Percentiles rank a stretch among this genome's conserved stretches.
These are phyloP conservation scores for Rhinogobius similis DNA, from an alignment of 2,113 vertebrate genomes.

Conservation along the genomic window DNA sequence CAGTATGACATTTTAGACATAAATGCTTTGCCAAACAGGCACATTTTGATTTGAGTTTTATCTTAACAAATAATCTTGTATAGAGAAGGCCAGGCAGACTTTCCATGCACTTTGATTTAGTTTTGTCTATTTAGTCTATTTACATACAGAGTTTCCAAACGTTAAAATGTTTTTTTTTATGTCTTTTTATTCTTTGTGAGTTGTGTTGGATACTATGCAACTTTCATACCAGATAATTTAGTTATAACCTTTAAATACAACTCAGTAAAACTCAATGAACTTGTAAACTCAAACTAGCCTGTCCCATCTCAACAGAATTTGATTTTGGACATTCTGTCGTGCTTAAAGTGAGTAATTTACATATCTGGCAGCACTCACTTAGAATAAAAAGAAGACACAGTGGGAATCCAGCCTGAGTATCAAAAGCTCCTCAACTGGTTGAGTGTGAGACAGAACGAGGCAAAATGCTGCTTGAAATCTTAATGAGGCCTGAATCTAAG, in stretches of 20 bases:
- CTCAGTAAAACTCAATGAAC: background rate
- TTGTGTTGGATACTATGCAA: background rate
- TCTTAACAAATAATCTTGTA: too few relatives aligned
- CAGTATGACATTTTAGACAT: too few relatives aligned
- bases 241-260: background rate
- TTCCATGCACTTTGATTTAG: conserved; percentile 8
- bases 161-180: background rate
- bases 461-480: background rate
- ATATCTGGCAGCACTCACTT: conserved; percentile 32
- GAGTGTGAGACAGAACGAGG: background rate
- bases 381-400: conserved; percentile 14
- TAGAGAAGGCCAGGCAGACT: conserved; percentile 10
- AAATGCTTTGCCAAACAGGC: too few relatives aligned
- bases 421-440: conserved; percentile 20
- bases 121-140: conserved; percentile 22
- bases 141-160: conserved; percentile 5
- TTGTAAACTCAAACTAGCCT: conserved; percentile 3
- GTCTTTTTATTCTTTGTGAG: background rate
- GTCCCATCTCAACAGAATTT: background rate
- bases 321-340: background rate
- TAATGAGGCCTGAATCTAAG: background rate
- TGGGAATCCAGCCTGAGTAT: conserved; percentile 26
- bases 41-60: too few relatives aligned
- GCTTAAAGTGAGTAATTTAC: conserved; percentile 17
- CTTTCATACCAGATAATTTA: background rate